Base-by-base conservation (phyloP, 1,140 invertebrate genomes). In the Zaprionus taronus region DNA sequence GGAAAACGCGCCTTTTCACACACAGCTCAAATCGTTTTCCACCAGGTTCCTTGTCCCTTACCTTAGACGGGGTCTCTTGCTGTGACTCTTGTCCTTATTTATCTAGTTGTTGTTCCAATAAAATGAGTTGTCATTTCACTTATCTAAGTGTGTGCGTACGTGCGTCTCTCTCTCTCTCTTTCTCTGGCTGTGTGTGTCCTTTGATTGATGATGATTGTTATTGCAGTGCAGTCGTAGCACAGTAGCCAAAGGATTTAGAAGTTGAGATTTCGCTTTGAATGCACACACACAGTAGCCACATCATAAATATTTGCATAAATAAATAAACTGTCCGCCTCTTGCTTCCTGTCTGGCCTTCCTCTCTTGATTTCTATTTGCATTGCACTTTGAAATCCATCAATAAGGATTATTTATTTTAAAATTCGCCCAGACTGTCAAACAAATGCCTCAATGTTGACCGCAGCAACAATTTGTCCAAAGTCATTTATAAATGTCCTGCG, bases 401-500 rank as follows among this genome's bases (percentile, higher is more conserved):
- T 87, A 72, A 60, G 41, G 61, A 34, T 63, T 47, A 63, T 62
- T 55, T 58, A 58, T 38, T 47, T 49, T 49, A 78, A 64, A 56
- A 69, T 60, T 51, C 55, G 70, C 9, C n/a, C 11, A 36, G 5
- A 79, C 47, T 67, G 57, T 66, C 62, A 67, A 65, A 72, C 31
- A 61, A 44, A 60, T 38, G 15, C 17, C 55, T n/a, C 11, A 53
- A 22, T 22, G 36, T 64, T 84, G 85, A 89, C 85, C 85, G 72
- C 81, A 80, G 67, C 81, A 80, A 41, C 73, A 85, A 89, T 89
- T 89, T 89, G 85, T 89, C 79, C 79, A 63, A 79, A 81, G 72
- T 83, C 85, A 89, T 89, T 89, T 89, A 77, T 87, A 84, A 89
- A 84, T 79, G 84, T 87, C 84, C 83, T 72, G 61, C 14, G 17